Conservation (phyloP, 2,888 invertebrate species). For the Torymus auratus region DNA sequence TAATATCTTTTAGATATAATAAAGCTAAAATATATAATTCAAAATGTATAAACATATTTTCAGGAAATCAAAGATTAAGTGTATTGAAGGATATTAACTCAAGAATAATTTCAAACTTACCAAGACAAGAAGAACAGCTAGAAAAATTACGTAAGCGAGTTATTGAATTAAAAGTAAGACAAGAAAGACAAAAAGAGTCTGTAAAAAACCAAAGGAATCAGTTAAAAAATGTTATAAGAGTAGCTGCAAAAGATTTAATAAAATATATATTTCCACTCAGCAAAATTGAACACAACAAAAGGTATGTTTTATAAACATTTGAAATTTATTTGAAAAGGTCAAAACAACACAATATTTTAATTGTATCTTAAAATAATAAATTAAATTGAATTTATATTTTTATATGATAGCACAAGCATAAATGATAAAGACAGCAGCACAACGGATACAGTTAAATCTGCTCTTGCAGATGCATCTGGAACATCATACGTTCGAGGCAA, state of each 20-base stretch:
- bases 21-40: conserved; percentile 3
- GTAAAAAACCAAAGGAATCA: conserved; percentile 78
- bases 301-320: conserved; percentile 70
- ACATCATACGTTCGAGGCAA: conserved; percentile 88
- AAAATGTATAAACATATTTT: conserved; percentile 24
- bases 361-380: neutral
- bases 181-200: conserved; percentile 78
- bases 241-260: conserved; percentile 81
- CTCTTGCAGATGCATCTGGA: conserved; percentile 85
- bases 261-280: conserved; percentile 85
- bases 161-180: conserved; percentile 78
- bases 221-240: conserved; percentile 80
- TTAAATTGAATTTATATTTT: conserved; percentile 31
- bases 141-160: conserved; percentile 80
- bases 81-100: conserved; percentile 74
- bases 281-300: conserved; percentile 77
- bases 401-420: conserved; percentile 66
- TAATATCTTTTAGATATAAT: conserved; percentile 4
- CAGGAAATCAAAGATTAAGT: conserved; percentile 73
- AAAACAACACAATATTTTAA: neutral
- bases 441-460: conserved; percentile 72
- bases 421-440: conserved; percentile 72
- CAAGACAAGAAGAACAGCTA: conserved; percentile 82
- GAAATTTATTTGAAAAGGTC: neutral
- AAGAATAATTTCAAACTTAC: conserved; percentile 78